A percentile compares a stretch with the other conserved stretches of the same genome.
Conservation (phyloP, 2,888 invertebrate genomes). For the Epinotia nisella region DNA sequence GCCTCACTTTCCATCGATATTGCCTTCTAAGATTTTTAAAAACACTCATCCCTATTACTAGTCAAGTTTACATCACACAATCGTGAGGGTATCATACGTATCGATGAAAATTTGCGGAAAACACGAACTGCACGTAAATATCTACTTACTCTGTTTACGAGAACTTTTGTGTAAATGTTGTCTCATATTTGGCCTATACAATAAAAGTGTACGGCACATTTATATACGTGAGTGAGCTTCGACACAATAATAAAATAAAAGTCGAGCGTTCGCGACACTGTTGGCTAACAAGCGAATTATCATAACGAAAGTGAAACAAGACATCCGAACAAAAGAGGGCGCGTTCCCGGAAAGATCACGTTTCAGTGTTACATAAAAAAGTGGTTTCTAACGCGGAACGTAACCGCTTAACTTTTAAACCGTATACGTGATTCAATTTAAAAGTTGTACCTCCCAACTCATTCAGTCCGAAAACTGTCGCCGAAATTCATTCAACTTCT, state of each 20-base stretch:
- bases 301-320: conserved; percentile 65
- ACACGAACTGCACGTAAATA: background rate
- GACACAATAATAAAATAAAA: conserved; percentile 38
- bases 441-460: conserved; percentile 74
- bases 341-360: conserved; percentile 74
- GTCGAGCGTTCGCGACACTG: conserved; percentile 51
- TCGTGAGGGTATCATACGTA: too few species aligned
- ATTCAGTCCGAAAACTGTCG: conserved; percentile 72
- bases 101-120: too few species aligned
- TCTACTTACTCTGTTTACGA: conserved; percentile 6
- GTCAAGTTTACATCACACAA: too few species aligned
- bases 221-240: conserved; percentile 25
- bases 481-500: conserved; percentile 72
- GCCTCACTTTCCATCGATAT: too few species aligned
- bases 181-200: conserved; percentile 18
- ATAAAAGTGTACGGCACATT: conserved; percentile 13
- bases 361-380: conserved; percentile 75
- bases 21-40: too few species aligned
- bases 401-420: conserved; percentile 83
- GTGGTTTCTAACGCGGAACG: conserved; percentile 75
- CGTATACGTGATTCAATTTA: conserved; percentile 84
- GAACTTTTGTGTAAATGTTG: conserved; percentile 10
- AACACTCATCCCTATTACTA: too few species aligned
- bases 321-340: conserved; percentile 69
- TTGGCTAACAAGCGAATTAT: conserved; percentile 69